Evolutionary conservation across 2,888 invertebrate species (phyloP).

Genomic region (Mimachlamys varia): DNA sequence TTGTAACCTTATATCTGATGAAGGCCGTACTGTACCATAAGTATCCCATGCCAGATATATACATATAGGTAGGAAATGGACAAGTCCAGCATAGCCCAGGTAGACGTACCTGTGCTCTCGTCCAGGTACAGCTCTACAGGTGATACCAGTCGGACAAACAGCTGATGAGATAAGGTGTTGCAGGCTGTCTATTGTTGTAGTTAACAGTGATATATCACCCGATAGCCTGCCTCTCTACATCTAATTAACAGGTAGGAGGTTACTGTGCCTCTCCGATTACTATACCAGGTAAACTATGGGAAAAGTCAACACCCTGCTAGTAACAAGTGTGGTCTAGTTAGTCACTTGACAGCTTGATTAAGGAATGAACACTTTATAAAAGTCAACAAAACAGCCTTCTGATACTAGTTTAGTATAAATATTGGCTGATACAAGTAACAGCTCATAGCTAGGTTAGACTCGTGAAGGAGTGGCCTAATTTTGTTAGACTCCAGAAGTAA

Average conservation of each 20-base stretch:
- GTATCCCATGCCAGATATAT: background rate
- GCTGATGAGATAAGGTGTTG: constrained; percentile 4
- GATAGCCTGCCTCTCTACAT: background rate
- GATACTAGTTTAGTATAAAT: too few species aligned
- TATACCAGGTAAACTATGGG: background rate
- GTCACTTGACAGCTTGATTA: background rate
- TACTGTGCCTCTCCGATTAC: background rate
- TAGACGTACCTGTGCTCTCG: background rate
- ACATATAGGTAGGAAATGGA: background rate
- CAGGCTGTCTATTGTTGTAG: background rate
- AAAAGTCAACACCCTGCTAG: background rate
- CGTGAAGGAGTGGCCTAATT: too few species aligned
- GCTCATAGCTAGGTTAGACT: too few species aligned
- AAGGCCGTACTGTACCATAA: background rate
- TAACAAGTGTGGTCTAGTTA: background rate
- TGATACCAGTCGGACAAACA: background rate
- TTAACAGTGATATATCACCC: background rate
- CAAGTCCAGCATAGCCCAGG: background rate
- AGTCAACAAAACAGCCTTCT: too few species aligned
- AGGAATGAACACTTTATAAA: too few species aligned
- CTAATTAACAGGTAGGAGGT: background rate
- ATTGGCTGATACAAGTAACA: too few species aligned
- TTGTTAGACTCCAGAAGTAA: too few species aligned
- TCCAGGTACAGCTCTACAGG: background rate
- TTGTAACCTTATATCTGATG: background rate